Evolutionary conservation across 2,113 vertebrate genomes (phyloP).

Genomic region (Mugil cephalus): DNA sequence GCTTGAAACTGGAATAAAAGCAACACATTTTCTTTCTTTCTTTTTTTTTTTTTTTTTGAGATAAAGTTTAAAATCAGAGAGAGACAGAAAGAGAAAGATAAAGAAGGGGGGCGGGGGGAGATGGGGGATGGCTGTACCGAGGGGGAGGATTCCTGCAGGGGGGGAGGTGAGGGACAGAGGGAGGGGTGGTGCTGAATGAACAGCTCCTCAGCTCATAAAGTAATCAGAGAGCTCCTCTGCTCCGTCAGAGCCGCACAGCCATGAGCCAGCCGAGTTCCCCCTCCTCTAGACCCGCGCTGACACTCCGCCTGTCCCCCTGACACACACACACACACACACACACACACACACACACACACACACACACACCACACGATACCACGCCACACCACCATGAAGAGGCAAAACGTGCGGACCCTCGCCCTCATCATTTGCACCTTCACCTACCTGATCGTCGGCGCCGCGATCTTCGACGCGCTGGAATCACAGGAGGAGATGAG

Average conservation of each 20-base stretch:
- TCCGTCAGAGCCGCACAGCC: conserved; percentile 80
- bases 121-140: conserved; percentile 9
- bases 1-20: no score
- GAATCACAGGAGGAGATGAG: conserved; percentile 90
- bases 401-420: conserved; percentile 95
- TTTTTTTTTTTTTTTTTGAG: no score
- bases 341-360: conserved; percentile 46
- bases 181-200: conserved; percentile 91
- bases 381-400: conserved; percentile 87
- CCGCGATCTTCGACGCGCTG: conserved; percentile 94
- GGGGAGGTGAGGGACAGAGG: conserved; percentile 13
- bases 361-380: no score
- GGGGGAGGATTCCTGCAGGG: conserved; percentile 37
- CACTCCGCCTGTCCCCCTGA: conserved; percentile 78
- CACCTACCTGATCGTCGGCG: conserved; percentile 95
- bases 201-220: conserved; percentile 85
- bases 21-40: no score
- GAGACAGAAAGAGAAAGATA: neutral
- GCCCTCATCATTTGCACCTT: conserved; percentile 95
- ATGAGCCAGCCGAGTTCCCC: conserved; percentile 88
- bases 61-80: no score
- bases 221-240: conserved; percentile 59
- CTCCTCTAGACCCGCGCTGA: conserved; percentile 79
- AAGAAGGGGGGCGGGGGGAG: neutral
- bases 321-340: conserved; percentile 13